A percentile compares a stretch with the other conserved stretches of the same genome.
These are phyloP conservation scores for Brevimyrus niger DNA, from an alignment of 2,113 vertebrate species.

Conservation along the genomic window DNA sequence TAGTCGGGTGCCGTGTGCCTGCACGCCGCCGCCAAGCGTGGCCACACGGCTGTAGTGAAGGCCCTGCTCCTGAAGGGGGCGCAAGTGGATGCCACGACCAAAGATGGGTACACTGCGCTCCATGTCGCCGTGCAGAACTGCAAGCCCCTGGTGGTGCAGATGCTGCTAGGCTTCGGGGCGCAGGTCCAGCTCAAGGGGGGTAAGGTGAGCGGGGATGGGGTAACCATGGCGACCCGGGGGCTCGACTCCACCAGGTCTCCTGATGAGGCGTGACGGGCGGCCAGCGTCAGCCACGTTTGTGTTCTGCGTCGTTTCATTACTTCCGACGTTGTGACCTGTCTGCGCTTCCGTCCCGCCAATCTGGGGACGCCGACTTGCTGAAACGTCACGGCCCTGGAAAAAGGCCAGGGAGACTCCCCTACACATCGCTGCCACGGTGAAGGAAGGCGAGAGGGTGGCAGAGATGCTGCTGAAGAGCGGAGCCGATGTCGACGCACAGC, in stretches of 20 bases:
- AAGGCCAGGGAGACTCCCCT: slow-evolving; percentile 47
- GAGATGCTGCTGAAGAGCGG: slow-evolving; percentile 53
- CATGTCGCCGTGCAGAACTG: slow-evolving; percentile 46
- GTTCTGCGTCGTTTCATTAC: neutral
- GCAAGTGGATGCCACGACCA: slow-evolving; percentile 40
- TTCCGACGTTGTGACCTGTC: neutral
- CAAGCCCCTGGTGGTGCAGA: slow-evolving; percentile 49
- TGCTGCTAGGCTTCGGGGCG: slow-evolving; percentile 48
- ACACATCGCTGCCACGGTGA: slow-evolving; percentile 48
- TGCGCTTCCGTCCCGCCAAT: neutral
- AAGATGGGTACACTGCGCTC: slow-evolving; percentile 44
- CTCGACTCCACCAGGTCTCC: neutral
- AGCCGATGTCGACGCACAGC: slow-evolving; percentile 46
- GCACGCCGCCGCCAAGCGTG: slow-evolving; percentile 44
- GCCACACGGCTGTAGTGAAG: slow-evolving; percentile 48
- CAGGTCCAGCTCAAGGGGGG: slow-evolving; percentile 50
- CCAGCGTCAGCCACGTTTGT: neutral
- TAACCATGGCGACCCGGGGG: neutral
- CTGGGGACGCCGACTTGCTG: neutral
- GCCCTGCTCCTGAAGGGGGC: slow-evolving; percentile 49
- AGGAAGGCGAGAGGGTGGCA: slow-evolving; percentile 47
- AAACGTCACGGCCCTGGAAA: neutral
- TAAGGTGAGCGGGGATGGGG: slow-evolving; percentile 30
- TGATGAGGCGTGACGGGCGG: neutral
- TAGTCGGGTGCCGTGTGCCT: slow-evolving; percentile 50